Percentiles rank a stretch among this genome's conserved stretches.
Conservation (phyloP, 2,113 vertebrate species). For the Prolemur simus region DNA sequence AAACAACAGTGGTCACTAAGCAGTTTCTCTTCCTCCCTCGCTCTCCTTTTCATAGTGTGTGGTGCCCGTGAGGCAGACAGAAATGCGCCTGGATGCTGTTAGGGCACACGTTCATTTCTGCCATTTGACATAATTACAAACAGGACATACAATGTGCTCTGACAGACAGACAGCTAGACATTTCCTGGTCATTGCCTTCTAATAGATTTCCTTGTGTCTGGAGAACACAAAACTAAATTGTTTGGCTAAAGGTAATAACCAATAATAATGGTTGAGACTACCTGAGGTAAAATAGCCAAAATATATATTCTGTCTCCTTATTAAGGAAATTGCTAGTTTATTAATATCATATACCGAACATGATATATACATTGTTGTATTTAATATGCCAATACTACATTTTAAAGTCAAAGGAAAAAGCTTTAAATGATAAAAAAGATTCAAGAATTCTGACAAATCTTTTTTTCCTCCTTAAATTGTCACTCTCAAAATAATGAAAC, state of each 20-base stretch:
- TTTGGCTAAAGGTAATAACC: neutral
- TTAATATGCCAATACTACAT: neutral
- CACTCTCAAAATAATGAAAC: neutral
- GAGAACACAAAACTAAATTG: neutral
- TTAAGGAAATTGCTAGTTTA: neutral
- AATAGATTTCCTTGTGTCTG: neutral
- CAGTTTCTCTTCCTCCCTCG: neutral
- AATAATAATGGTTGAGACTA: neutral
- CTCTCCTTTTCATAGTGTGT: neutral
- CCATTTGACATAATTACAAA: neutral
- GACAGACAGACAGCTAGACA: neutral
- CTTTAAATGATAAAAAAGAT: neutral
- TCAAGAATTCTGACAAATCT: neutral
- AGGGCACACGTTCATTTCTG: neutral
- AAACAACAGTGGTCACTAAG: neutral
- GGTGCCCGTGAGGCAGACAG: neutral
- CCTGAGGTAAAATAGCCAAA: too few relatives aligned
- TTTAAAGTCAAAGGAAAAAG: neutral
- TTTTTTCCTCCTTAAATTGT: neutral
- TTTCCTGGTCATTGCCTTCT: neutral
- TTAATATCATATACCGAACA: neutral
- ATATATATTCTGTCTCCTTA: neutral
- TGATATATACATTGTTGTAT: neutral
- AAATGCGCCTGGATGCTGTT: neutral
- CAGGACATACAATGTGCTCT: neutral